Conservation (phyloP, 1,140 invertebrate genomes). For the Drosophila kikkawai region DNA sequence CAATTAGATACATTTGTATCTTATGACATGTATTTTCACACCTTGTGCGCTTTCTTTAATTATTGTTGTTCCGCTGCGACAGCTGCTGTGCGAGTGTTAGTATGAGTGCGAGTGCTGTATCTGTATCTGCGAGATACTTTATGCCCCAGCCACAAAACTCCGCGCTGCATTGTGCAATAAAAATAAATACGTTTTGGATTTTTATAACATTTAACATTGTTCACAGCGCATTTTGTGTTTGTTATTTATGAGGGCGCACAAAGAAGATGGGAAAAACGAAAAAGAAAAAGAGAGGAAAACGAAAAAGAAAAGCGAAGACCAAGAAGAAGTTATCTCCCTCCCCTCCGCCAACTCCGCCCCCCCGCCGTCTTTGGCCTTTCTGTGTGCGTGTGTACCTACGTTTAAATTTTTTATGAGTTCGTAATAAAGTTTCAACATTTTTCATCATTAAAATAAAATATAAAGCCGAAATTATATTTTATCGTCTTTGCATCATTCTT, state of each 20-base stretch:
- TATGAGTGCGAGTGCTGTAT: constrained; percentile 22
- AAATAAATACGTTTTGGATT: constrained; percentile 76
- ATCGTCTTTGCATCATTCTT: constrained; percentile 84
- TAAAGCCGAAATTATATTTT: constrained; percentile 85
- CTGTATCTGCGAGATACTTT: constrained; percentile 68
- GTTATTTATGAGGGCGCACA: constrained; percentile 70
- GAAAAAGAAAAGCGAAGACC: constrained; percentile 34
- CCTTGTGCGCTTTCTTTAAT: constrained; percentile 69
- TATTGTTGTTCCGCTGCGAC: constrained; percentile 35
- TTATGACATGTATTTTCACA: constrained; percentile 84
- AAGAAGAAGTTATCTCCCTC: constrained; percentile 37
- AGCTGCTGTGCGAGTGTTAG: constrained; percentile 3
- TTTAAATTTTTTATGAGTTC: constrained; percentile 84
- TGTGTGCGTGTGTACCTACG: constrained; percentile 73
- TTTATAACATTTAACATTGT: constrained; percentile 80
- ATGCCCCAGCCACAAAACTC: constrained; percentile 53
- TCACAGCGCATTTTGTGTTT: constrained; percentile 58
- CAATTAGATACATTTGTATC: constrained; percentile 84
- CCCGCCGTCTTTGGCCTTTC: neutral
- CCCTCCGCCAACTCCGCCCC: constrained; percentile 1
- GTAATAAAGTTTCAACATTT: constrained; percentile 85
- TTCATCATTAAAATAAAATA: constrained; percentile 85
- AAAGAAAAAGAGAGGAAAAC: constrained; percentile 27
- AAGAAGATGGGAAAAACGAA: constrained; percentile 11
- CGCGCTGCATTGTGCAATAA: constrained; percentile 70